phyloP scores from a whole-genome alignment of 1,140 invertebrate species.

The Heliothis subflexa region DNA sequence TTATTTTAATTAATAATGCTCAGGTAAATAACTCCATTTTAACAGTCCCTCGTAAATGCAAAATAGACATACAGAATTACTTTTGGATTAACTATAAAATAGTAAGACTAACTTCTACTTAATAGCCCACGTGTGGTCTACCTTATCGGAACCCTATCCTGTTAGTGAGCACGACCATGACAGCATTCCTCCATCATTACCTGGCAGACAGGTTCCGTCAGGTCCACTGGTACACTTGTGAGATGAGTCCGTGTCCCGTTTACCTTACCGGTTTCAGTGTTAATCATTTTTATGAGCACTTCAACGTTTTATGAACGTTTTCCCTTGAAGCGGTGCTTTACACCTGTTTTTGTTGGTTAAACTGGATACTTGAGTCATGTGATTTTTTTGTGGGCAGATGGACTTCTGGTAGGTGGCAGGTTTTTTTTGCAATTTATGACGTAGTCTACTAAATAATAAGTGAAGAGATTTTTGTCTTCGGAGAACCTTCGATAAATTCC shows the following conservation, averaged over 20 bases:
- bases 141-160: constrained; percentile 32
- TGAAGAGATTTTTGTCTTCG: neutral
- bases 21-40: no score
- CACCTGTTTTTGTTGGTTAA: constrained; percentile 15
- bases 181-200: constrained; percentile 45
- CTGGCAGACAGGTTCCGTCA: constrained; percentile 44
- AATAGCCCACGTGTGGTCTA: constrained; percentile 2
- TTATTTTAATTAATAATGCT: no score
- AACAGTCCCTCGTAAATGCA: no score
- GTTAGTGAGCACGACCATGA: constrained; percentile 14
- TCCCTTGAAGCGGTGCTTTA: constrained; percentile 21
- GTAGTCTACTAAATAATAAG: neutral
- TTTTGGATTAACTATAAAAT: no score
- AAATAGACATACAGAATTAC: no score
- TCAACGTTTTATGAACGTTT: constrained; percentile 28
- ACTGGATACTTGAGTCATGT: no score
- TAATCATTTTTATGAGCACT: constrained; percentile 38
- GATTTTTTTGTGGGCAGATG: neutral
- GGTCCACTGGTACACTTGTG: constrained; percentile 48
- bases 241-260: constrained; percentile 37
- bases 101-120: neutral
- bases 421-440: no score
- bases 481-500: no score
- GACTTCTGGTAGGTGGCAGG: neutral
- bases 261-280: constrained; percentile 15